These are phyloP conservation scores for Gila robusta DNA, from an alignment of 2,797 vertebrate genomes.

Conservation along the genomic window DNA sequence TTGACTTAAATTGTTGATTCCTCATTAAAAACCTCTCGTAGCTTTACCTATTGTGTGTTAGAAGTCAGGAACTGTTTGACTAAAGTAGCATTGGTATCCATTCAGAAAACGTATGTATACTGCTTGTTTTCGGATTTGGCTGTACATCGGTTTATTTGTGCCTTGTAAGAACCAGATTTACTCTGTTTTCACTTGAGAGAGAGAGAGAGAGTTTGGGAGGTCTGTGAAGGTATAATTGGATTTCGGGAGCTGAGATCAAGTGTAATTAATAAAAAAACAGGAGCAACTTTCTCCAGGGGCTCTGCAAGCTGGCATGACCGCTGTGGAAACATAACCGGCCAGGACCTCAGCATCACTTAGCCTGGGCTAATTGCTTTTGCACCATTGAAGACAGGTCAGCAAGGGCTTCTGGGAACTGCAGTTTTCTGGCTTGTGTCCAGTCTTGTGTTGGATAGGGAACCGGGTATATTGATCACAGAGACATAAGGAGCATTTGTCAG, in stretches of 20 bases:
- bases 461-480: conserved; percentile 75
- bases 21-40: background rate
- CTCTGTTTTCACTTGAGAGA: background rate
- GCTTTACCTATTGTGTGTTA: background rate
- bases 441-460: conserved; percentile 32
- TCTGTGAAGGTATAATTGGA: conserved; percentile 71
- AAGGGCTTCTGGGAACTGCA: conserved; percentile 62
- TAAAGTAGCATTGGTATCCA: background rate
- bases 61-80: background rate
- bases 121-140: background rate
- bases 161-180: conserved; percentile 21
- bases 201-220: conserved; percentile 50
- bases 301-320: conserved; percentile 28
- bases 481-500: conserved; percentile 66
- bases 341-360: conserved; percentile 31
- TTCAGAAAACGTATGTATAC: background rate
- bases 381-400: conserved; percentile 57
- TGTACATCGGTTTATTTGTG: background rate
- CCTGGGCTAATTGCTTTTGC: conserved; percentile 50
- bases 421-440: conserved; percentile 60
- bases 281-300: conserved; percentile 66
- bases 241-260: conserved; percentile 74
- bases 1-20: background rate
- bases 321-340: conserved; percentile 21
- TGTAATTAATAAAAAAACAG: conserved; percentile 80